Conservation (phyloP, 2,888 invertebrate genomes). For the Willowsia nigromaculata region DNA sequence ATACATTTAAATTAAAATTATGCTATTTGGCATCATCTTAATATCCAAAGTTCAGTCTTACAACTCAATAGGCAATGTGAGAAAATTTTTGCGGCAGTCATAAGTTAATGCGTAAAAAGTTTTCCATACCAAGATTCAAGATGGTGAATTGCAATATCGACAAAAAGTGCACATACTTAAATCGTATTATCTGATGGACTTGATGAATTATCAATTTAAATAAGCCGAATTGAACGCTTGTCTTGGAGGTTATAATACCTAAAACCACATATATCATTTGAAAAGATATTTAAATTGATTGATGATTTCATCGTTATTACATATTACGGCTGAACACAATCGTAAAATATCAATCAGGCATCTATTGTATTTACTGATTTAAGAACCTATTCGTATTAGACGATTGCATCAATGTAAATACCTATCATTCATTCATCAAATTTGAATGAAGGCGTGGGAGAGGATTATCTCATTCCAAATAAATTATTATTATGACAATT, state of each 20-base stretch:
- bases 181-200: not conserved
- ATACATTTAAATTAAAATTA: not conserved
- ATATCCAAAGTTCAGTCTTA: no score
- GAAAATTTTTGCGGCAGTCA: not conserved
- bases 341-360: conserved; percentile 22
- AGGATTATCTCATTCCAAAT: conserved; percentile 26
- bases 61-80: no score
- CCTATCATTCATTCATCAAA: conserved; percentile 10
- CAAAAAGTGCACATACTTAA: not conserved
- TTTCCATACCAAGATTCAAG: no score
- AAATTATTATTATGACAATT: conserved; percentile 18
- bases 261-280: not conserved
- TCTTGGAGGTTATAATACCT: not conserved
- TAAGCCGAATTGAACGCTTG: not conserved
- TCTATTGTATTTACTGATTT: not conserved
- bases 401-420: not conserved
- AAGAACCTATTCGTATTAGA: not conserved
- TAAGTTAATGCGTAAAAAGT: not conserved
- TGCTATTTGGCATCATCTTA: no score
- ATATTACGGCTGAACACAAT: not conserved
- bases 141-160: not conserved
- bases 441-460: conserved; percentile 63
- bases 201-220: not conserved
- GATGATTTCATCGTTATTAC: conserved; percentile 17
- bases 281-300: conserved; percentile 28